Base-by-base conservation (phyloP, 2,797 vertebrate genomes). In the Pelobates cultripes region DNA sequence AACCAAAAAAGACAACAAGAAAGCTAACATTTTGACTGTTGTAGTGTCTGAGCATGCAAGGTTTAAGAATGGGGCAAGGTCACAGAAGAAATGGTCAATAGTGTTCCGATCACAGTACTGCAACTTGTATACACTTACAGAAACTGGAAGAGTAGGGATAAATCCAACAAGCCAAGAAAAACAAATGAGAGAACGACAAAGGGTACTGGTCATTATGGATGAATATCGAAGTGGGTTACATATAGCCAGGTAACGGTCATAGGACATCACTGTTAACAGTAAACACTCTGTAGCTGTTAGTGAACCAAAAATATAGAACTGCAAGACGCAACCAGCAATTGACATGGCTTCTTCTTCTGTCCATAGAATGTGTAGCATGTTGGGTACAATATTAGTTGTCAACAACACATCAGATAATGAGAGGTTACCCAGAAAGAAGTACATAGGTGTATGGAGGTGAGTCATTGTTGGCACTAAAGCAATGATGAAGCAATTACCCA, bases 231-330 rank as follows among this genome's bases (percentile, higher is more conserved):
- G 28, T 28, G 28, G 28, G 28, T 28, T 28, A 28, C 28, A 28
- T 28, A 28, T 28, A 28, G 28, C 28, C 28, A 28, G 28, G 28
- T 28, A 28, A 28, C 28, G 28, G 28, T 28, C 28, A 28, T 28
- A 28, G 28, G 28, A 28, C 28, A 28, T 28, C 28, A 28, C 28
- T 28, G 28, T 28, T 28, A 28, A 28, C 28, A 28, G 28, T 28
- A 87, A 73, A 47, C 83, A 85, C 55, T 87, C 80, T 44, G 43
- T 41, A 43, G 77, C 70, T 9, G 68, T 78, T 4, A 86, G 57
- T 28, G 83, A 76, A 76, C 83, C 77, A 73, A 86, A 86, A 57
- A 85, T 73, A 73, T 85, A 86, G 40, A 84, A 80, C 64, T 86
- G 83, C 6, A 75, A 41, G 17, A 81, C 73, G 13, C 85, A 86